A percentile compares a stretch with the other conserved stretches of the same genome.
Conservation (phyloP, 1,140 invertebrate genomes). For the Drosophila sechellia region DNA sequence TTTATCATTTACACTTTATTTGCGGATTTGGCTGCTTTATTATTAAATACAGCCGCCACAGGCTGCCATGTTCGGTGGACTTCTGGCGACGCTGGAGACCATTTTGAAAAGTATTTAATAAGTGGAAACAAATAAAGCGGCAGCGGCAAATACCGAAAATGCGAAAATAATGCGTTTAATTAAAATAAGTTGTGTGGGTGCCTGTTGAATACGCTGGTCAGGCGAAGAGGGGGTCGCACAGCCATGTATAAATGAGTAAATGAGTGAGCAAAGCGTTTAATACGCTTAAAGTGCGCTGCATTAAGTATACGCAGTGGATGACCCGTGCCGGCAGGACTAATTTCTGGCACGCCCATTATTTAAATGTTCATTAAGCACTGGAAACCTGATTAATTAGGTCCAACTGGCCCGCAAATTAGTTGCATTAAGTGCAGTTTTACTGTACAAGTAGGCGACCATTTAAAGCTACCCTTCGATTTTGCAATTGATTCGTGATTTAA, state of each 20-base stretch:
- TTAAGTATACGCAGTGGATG: slow-evolving; percentile 51
- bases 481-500: slow-evolving; percentile 45
- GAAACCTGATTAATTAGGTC: slow-evolving; percentile 46
- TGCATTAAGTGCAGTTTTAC: slow-evolving; percentile 18
- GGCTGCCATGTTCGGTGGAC: slow-evolving; percentile 36
- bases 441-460: slow-evolving; percentile 1
- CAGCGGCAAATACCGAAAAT: slow-evolving; percentile 37
- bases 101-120: slow-evolving; percentile 57
- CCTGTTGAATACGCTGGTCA: slow-evolving; percentile 21
- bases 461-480: slow-evolving; percentile 31
- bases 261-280: slow-evolving; percentile 30
- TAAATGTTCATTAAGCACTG: slow-evolving; percentile 36
- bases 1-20: slow-evolving; percentile 65
- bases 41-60: slow-evolving; percentile 58
- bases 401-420: slow-evolving; percentile 31
- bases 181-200: slow-evolving; percentile 55
- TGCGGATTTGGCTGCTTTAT: slow-evolving; percentile 67
- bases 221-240: neutral
- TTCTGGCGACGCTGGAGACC: slow-evolving; percentile 31
- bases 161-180: slow-evolving; percentile 54
- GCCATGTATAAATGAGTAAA: slow-evolving; percentile 1
- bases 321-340: slow-evolving; percentile 1
- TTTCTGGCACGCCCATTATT: slow-evolving; percentile 9
- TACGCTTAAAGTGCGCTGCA: slow-evolving; percentile 40
- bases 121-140: slow-evolving; percentile 39